A percentile compares a stretch with the other conserved stretches of the same genome.
These are phyloP conservation scores for Gorsachius goisagi DNA, from an alignment of 2,113 vertebrate species.

Conservation along the genomic window DNA sequence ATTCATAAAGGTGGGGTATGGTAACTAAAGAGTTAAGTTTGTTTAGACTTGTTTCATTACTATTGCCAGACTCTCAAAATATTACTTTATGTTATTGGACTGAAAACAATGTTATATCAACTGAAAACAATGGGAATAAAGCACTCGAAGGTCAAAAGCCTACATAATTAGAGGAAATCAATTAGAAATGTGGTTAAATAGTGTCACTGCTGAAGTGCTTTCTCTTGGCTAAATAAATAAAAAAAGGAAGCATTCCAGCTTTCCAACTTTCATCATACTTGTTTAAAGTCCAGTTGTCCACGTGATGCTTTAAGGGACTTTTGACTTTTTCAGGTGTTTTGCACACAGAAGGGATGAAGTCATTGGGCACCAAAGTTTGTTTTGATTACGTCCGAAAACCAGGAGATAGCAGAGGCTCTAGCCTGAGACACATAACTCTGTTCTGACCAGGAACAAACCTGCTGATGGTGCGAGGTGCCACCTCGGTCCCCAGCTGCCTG, in stretches of 20 bases:
- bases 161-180: constrained; percentile 75
- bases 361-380: background rate
- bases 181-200: constrained; percentile 66
- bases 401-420: background rate
- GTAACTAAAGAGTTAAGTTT: constrained; percentile 54
- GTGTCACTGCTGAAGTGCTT: constrained; percentile 29
- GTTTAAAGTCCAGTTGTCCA: background rate
- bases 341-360: background rate
- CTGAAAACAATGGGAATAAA: constrained; percentile 73
- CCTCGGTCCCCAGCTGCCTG: fast-evolving
- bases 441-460: background rate
- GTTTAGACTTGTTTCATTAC: constrained; percentile 63
- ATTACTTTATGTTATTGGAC: constrained; percentile 64
- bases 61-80: constrained; percentile 54
- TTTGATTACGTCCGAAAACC: background rate
- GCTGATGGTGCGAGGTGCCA: fast-evolving
- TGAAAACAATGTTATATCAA: constrained; percentile 73
- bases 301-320: background rate
- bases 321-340: constrained; percentile 3
- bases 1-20: constrained; percentile 39
- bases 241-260: background rate
- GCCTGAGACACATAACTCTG: background rate
- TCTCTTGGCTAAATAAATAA: background rate
- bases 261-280: background rate
- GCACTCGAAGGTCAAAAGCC: constrained; percentile 63